These are phyloP conservation scores for Palaemon carinicauda DNA, from an alignment of 1,140 invertebrate genomes.

Conservation along the genomic window DNA sequence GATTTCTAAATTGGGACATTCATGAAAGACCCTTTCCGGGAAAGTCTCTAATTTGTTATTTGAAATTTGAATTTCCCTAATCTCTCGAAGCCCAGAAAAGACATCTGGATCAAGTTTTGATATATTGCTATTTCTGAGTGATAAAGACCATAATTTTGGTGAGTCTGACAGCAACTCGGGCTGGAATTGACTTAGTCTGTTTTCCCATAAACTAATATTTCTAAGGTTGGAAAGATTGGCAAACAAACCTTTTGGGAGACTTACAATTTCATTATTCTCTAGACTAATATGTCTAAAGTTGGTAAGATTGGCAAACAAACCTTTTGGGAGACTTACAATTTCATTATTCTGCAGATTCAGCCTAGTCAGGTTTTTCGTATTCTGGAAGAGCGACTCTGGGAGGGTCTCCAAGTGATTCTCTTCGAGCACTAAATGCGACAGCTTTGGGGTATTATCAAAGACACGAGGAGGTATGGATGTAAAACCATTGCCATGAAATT, in stretches of 20 bases:
- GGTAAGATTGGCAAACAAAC: slow-evolving; percentile 69
- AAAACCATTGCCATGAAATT: slow-evolving; percentile 67
- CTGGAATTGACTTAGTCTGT: slow-evolving; percentile 17
- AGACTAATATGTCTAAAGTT: too few species aligned
- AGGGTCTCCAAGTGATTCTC: slow-evolving; percentile 70
- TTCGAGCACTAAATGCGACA: slow-evolving; percentile 72
- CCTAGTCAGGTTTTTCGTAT: slow-evolving; percentile 69
- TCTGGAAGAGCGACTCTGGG: slow-evolving; percentile 70
- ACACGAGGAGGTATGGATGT: slow-evolving; percentile 69
- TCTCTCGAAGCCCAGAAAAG: slow-evolving; percentile 12
- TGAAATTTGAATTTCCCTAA: slow-evolving; percentile 61
- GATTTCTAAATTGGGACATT: slow-evolving; percentile 67
- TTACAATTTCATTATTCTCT: slow-evolving; percentile 70
- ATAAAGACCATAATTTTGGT: slow-evolving; percentile 62
- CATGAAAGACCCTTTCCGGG: slow-evolving; percentile 70
- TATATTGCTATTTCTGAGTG: slow-evolving; percentile 47
- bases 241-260: slow-evolving; percentile 71
- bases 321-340: slow-evolving; percentile 70
- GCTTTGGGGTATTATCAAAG: slow-evolving; percentile 67
- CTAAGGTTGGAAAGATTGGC: slow-evolving; percentile 68
- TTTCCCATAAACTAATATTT: slow-evolving; percentile 33
- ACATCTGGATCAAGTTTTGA: not conserved
- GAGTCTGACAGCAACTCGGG: slow-evolving; percentile 32
- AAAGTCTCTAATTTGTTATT: slow-evolving; percentile 67
- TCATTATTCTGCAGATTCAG: slow-evolving; percentile 72